These are phyloP conservation scores for Aspidoscelis tigris DNA, from an alignment of 2,113 vertebrate species.

Conservation along the genomic window DNA sequence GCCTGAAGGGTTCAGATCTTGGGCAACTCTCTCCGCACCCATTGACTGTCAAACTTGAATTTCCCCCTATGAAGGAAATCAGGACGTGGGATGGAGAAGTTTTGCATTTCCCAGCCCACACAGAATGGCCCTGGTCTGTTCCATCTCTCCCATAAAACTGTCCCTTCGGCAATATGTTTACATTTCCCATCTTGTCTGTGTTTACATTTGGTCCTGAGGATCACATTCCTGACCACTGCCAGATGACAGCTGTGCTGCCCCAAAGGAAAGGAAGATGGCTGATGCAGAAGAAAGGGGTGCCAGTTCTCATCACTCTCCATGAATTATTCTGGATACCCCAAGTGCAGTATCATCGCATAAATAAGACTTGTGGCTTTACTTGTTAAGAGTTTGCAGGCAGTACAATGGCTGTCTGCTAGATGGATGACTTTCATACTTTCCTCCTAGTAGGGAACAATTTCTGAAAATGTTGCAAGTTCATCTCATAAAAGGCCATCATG, in stretches of 20 bases:
- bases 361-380: no score
- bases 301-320: not conserved
- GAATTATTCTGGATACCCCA: not conserved
- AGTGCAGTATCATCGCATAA: no score
- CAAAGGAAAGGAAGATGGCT: accelerated
- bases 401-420: no score
- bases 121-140: not conserved
- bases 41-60: not conserved
- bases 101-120: not conserved
- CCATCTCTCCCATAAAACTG: not conserved
- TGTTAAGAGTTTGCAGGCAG: no score
- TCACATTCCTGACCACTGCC: not conserved
- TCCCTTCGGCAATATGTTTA: constrained; percentile 22
- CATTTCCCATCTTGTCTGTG: accelerated
- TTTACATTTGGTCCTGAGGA: not conserved
- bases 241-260: accelerated
- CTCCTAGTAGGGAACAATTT: no score
- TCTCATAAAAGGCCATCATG: no score
- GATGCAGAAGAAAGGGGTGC: accelerated
- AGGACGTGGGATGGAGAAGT: not conserved
- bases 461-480: no score
- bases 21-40: not conserved
- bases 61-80: not conserved
- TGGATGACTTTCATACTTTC: no score
- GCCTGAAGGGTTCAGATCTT: no score